Evolutionary conservation across 2,797 vertebrate species (phyloP), one percentile per base, ranked within the genome.

Genomic region (Steatocranus sp.): DNA sequence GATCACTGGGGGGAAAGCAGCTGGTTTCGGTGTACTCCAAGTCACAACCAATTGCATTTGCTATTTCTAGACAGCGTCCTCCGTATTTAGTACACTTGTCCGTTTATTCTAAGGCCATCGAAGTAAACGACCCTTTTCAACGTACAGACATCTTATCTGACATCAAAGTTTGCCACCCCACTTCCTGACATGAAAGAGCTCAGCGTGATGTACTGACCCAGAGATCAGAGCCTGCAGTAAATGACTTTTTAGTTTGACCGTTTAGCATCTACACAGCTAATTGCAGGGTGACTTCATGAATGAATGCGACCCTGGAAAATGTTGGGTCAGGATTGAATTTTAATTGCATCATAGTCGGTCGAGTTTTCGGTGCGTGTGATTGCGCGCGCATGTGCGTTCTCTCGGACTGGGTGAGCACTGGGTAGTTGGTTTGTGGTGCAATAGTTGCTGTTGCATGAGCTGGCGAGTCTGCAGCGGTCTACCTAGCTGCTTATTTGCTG

Each of bases 401-500:
- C 38, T 77, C 36, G 20, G 53, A 91, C 89, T 92, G 82, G 92
- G 78, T 83, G 90, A 93, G 86, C 81, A 61, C 82, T 89, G 88
- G 87, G 89, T 91, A 90, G 86, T 84, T 79, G 79, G 79, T 78
- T 90, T 93, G 94, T 79, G 94, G 94, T 89, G 20, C 27, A 25
- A 58, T 50, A 70, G 89, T 82, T 88, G 78, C 85, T 86, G 76
- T 88, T 92, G 82, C 83, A 81, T 83, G 87, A 89, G 80, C 78
- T 89, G 84, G 87, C 32, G 11, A 81, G 51, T 89, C 86, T 84
- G 34, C 83, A 87, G 94, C 11, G 91, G 93, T 95, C 81, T 92
- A 91, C 92, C 94, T 91, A 94, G 92, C 86, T 90, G 86, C 93
- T 93, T 88, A 94, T 95, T 95, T 94, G 76, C 91, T 91, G 92